These are phyloP conservation scores for Zeugodacus cucurbitae DNA, from an alignment of 1,140 invertebrate species.

Conservation along the genomic window DNA sequence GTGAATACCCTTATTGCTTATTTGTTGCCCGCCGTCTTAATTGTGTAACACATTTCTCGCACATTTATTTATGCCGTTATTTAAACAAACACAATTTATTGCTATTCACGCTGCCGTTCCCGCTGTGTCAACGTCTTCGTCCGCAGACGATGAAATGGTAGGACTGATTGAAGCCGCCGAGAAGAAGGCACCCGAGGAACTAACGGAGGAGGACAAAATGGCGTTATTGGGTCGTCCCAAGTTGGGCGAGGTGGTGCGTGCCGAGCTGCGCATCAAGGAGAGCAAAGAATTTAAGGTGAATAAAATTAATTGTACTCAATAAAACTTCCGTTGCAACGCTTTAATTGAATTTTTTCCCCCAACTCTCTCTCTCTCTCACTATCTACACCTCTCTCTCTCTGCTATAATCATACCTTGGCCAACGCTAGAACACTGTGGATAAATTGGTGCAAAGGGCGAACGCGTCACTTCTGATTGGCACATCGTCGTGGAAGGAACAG, in stretches of 20 bases:
- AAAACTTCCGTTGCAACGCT: background rate
- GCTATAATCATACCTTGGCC: too few relatives aligned
- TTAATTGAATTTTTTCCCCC: conserved; percentile 1
- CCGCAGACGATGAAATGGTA: conserved; percentile 60
- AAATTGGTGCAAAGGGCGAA: conserved; percentile 97
- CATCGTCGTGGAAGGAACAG: conserved; percentile 98
- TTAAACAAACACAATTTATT: conserved; percentile 36
- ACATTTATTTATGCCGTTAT: conserved; percentile 31
- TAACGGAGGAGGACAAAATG: conserved; percentile 85
- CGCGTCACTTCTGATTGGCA: conserved; percentile 91
- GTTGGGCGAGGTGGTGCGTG: conserved; percentile 84
- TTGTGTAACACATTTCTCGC: background rate
- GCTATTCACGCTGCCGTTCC: conserved; percentile 11
- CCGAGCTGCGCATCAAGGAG: conserved; percentile 92
- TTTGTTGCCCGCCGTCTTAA: background rate
- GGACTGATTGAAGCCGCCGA: conserved; percentile 69
- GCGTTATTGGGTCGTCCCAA: conserved; percentile 91
- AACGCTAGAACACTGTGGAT: conserved; percentile 94
- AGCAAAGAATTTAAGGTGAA: conserved; percentile 97
- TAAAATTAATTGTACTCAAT: conserved; percentile 23
- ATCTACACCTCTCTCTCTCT: background rate
- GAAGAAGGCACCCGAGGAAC: conserved; percentile 71
- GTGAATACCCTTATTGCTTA: background rate
- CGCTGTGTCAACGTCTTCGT: background rate
- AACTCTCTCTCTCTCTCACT: background rate